A percentile compares a stretch with the other conserved stretches of the same genome.
phyloP scores from a whole-genome alignment of 2,113 vertebrate species.

The Numida meleagris region DNA sequence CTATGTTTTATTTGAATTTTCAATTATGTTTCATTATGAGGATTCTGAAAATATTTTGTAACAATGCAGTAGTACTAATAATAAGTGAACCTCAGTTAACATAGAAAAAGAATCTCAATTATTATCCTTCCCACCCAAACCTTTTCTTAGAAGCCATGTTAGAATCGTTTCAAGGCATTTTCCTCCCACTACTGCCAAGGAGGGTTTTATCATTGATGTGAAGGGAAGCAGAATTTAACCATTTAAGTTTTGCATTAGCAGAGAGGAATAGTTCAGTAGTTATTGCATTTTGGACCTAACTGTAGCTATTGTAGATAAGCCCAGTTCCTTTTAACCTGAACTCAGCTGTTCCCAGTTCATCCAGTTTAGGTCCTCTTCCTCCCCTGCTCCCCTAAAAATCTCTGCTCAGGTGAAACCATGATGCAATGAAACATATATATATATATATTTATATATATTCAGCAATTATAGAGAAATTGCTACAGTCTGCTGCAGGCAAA shows the following conservation, averaged over 20 bases:
- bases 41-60: slow-evolving; percentile 41
- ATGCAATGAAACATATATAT: neutral
- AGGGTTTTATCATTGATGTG: neutral
- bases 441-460: neutral
- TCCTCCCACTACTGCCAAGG: neutral
- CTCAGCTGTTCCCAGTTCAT: neutral
- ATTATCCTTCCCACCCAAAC: slow-evolving; percentile 37
- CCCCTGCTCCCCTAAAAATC: neutral
- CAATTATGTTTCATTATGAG: neutral
- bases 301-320: neutral
- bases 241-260: neutral
- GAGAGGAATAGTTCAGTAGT: fast-evolving
- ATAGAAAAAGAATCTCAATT: neutral
- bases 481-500: neutral
- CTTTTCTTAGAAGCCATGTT: slow-evolving; percentile 28
- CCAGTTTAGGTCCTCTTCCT: neutral
- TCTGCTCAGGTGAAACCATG: neutral
- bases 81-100: neutral
- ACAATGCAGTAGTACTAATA: slow-evolving; percentile 2
- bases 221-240: neutral
- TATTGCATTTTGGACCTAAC: neutral
- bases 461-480: neutral
- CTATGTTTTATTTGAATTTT: slow-evolving; percentile 3
- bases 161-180: slow-evolving; percentile 6
- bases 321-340: neutral